phyloP scores from a whole-genome alignment of 2,888 invertebrate species.

The Augiades crinisus region DNA sequence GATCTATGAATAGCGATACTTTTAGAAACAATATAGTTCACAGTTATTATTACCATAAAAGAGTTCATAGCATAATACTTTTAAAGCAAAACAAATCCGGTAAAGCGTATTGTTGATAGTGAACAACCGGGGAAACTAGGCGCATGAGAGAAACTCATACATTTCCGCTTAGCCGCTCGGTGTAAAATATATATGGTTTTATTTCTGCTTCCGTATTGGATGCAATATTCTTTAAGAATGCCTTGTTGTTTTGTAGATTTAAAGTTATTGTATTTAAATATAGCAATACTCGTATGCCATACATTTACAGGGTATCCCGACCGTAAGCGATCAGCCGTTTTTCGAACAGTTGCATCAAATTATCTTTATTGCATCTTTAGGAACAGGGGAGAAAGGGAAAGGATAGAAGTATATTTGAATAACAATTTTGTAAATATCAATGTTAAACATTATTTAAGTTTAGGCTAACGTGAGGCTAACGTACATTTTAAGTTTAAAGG shows the following conservation, averaged over 20 bases:
- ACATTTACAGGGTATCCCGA: too few species aligned
- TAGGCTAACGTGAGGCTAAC: too few species aligned
- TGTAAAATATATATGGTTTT: conserved; percentile 16
- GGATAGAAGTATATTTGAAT: too few species aligned
- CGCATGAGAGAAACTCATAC: neutral
- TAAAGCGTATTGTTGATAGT: neutral
- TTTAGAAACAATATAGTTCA: too few species aligned
- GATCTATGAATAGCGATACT: too few species aligned
- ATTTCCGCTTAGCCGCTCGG: conserved; percentile 1
- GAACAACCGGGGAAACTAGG: neutral
- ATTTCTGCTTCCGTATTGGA: conserved; percentile 18
- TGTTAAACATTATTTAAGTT: too few species aligned
- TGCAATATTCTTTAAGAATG: conserved; percentile 17
- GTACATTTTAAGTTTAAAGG: too few species aligned
- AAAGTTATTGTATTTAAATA: conserved; percentile 4
- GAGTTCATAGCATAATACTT: neutral
- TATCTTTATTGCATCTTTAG: too few species aligned
- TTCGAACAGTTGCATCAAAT: too few species aligned
- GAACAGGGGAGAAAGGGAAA: too few species aligned
- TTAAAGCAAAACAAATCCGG: neutral
- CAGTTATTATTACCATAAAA: neutral
- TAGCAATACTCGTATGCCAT: neutral
- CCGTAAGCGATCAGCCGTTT: too few species aligned
- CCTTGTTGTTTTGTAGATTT: conserved; percentile 1
- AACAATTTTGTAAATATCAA: too few species aligned